These are phyloP conservation scores for Balanococcus diminutus DNA, from an alignment of 2,888 invertebrate species.

Conservation along the genomic window DNA sequence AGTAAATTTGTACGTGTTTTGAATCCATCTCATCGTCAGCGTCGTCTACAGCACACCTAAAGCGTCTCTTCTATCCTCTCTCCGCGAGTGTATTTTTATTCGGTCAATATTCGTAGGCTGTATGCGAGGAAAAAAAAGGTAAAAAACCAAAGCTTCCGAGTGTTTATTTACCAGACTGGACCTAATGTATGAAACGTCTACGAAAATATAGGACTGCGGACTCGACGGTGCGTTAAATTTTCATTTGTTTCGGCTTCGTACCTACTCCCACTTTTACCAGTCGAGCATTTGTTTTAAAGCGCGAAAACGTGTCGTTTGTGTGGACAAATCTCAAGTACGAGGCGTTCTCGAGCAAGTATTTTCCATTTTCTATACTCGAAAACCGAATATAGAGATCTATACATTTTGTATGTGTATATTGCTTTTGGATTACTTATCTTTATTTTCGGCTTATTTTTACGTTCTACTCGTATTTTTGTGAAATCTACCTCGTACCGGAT, in stretches of 20 bases:
- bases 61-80: not conserved
- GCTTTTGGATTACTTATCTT: not conserved
- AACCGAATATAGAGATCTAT: not conserved
- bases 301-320: not conserved
- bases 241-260: not conserved
- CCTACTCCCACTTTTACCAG: not conserved
- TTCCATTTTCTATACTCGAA: not conserved
- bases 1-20: slow-evolving; percentile 13
- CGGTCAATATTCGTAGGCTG: not conserved
- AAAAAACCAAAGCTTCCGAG: not conserved
- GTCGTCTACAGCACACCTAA: not conserved
- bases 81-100: not conserved
- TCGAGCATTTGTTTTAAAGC: not conserved
- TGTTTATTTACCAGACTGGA: slow-evolving; percentile 22
- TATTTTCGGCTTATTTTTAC: not conserved
- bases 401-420: not conserved
- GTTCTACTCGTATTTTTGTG: not conserved
- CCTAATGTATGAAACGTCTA: not conserved
- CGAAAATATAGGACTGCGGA: not conserved
- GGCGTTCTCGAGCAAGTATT: not conserved
- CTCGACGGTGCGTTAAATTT: not conserved
- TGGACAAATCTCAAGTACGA: not conserved
- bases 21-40: not conserved
- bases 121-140: not conserved
- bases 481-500: too few relatives aligned